Base-by-base conservation (phyloP, 2,797 vertebrate species). In the Megaceryle alcyon region DNA sequence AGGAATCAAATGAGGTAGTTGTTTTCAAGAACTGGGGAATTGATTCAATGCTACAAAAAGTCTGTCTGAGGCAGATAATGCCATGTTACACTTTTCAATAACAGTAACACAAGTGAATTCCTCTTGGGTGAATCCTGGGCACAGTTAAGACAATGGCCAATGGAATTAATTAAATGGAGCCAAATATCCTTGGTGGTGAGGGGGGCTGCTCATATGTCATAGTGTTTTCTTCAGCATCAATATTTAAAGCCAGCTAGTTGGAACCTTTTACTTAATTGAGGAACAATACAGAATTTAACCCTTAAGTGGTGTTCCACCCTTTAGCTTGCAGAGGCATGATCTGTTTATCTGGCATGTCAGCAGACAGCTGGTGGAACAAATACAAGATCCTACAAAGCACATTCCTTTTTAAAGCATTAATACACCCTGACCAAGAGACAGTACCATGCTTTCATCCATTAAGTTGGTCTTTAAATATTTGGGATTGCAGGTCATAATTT, bases 11-110 rank as follows among this genome's bases (percentile, higher is more conserved):
- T 92, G 92, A 96, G 90, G 94, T 97, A 92, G 92, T 90, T 96
- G 91, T 97, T 94, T 95, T 97, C 92, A 95, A 96, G 92, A 86
- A 66, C 95, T 82, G 60, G 96, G 96, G 96, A 97, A 97, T 95
- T 95, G 94, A 94, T 90, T 96, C 96, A 95, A 90, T 95, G 90
- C 88, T 95, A 90, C 88, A 70, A 96, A 96, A 97, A 96, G 93
- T 97, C 95, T 96, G 96, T 97, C 94, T 95, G 94, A 97, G 92
- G 90, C 92, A 96, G 96, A 97, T 97, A 97, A 97, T 97, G 95
- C 88, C 46, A 68, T 84, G 96, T 94, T 96, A 95, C 91, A 96
- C 92, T 97, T 96, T 96, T 96, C 95, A 96, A 94, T 95, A 94
- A 90, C 87, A 92, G 89, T 17, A 95, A 88, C 3, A 1, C 89